These are phyloP conservation scores for Poliocrania exsul DNA, from an alignment of 2,797 vertebrate species.

Conservation along the genomic window DNA sequence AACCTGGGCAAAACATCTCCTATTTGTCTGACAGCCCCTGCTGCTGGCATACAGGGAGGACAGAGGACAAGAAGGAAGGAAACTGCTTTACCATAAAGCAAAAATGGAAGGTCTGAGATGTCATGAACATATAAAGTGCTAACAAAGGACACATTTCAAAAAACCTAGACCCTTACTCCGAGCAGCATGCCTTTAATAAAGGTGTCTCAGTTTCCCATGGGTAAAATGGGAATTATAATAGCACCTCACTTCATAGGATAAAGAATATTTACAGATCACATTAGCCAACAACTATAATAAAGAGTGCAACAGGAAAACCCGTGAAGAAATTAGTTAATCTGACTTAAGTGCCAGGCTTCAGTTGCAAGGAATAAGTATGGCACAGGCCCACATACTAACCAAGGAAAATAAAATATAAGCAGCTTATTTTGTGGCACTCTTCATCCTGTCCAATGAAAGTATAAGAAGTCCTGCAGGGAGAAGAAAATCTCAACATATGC, in stretches of 20 bases:
- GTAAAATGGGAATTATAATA: not conserved
- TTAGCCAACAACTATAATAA: not conserved
- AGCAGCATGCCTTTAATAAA: not conserved
- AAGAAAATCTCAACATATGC: not conserved
- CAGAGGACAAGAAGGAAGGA: not conserved
- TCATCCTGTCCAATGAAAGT: not conserved
- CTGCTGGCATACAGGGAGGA: not conserved
- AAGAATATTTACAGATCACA: conserved; percentile 18
- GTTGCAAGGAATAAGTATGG: not conserved
- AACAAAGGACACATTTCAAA: not conserved
- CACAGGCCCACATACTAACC: conserved; percentile 1
- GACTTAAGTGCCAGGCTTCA: conserved; percentile 10
- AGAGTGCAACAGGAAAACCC: conserved; percentile 1
- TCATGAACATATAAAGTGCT: not conserved
- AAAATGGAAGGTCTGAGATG: not conserved
- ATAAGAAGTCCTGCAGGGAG: not conserved
- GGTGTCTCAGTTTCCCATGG: not conserved
- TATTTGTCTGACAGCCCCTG: not conserved
- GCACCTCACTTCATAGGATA: not conserved
- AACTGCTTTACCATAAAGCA: not conserved
- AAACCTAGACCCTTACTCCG: not conserved
- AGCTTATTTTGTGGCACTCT: conserved; percentile 14
- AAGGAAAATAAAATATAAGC: conserved; percentile 25
- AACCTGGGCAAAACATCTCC: not conserved
- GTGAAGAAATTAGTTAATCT: conserved; percentile 42